These are phyloP conservation scores for Patella caerulea DNA, from an alignment of 2,888 invertebrate genomes.

Conservation along the genomic window DNA sequence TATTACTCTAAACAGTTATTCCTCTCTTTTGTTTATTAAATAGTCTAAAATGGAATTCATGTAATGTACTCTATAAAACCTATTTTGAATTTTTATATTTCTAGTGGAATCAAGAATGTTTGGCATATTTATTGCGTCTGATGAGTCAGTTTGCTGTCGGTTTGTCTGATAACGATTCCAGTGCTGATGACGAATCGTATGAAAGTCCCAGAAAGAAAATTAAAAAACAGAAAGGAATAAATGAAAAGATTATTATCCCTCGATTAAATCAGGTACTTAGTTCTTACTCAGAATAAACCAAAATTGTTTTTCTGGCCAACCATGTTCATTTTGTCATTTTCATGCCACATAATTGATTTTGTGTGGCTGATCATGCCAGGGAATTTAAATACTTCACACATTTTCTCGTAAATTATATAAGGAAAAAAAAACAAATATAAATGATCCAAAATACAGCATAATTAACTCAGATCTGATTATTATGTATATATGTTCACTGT, in stretches of 20 bases:
- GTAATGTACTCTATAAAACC: not conserved
- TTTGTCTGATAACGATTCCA: conserved; percentile 59
- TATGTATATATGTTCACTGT: no score
- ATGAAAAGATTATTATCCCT: conserved; percentile 81
- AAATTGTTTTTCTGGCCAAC: not conserved
- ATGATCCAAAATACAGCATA: no score
- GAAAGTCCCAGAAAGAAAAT: conserved; percentile 65
- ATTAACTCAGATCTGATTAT: no score
- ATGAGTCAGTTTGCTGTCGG: conserved; percentile 87
- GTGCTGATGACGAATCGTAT: conserved; percentile 61
- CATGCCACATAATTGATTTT: no score
- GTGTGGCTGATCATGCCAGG: no score
- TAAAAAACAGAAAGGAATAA: conserved; percentile 61
- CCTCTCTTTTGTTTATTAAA: no score
- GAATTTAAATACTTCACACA: no score
- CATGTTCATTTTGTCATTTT: not conserved
- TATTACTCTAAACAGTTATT: no score
- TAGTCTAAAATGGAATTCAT: no score
- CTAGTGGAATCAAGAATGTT: conserved; percentile 94
- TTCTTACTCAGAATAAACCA: conserved; percentile 22
- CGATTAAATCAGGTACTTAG: conserved; percentile 79
- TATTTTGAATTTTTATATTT: conserved; percentile 21
- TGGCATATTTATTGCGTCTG: conserved; percentile 88
- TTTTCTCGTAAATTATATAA: no score
- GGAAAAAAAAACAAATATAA: no score